phyloP scores from a whole-genome alignment of 1,140 invertebrate species.

The Anoplophora glabripennis region DNA sequence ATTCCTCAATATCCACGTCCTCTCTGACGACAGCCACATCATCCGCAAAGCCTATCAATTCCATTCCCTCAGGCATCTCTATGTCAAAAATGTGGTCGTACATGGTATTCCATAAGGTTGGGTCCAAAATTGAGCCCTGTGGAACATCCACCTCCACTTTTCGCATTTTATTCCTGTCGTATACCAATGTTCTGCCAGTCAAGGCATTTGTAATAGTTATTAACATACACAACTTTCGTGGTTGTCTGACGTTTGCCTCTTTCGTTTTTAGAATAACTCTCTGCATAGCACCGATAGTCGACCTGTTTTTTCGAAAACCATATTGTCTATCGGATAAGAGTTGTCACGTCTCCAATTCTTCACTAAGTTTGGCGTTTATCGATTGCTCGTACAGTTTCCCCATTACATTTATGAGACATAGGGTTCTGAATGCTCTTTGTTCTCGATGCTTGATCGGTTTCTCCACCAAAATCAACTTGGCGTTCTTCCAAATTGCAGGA shows the following conservation, averaged over 20 bases:
- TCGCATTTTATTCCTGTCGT: conserved; percentile 31
- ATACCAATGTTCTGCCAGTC: conserved; percentile 40
- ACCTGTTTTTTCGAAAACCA: conserved; percentile 35
- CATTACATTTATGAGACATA: conserved; percentile 7
- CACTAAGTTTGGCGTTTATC: conserved; percentile 17
- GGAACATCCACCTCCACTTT: conserved; percentile 46
- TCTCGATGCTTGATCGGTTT: background rate
- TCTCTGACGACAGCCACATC: conserved; percentile 29
- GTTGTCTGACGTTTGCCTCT: conserved; percentile 31
- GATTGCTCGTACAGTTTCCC: conserved; percentile 7
- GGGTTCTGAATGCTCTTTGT: background rate
- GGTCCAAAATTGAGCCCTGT: conserved; percentile 46
- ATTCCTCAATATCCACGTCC: conserved; percentile 16
- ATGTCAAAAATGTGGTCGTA: conserved; percentile 40
- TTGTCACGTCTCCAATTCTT: background rate
- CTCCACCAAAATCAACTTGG: conserved; percentile 9
- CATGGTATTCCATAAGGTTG: conserved; percentile 40
- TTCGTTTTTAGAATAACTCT: conserved; percentile 17
- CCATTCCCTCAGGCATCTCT: conserved; percentile 21
- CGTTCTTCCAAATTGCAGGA: conserved; percentile 20
- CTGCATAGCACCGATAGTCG: conserved; percentile 46
- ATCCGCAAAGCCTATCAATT: conserved; percentile 32
- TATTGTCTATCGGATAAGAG: conserved; percentile 41
- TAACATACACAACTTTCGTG: conserved; percentile 11
- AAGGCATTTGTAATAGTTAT: conserved; percentile 19